A percentile compares a stretch with the other conserved stretches of the same genome.
Conservation (phyloP, 2,888 invertebrate species). For the Pollenia labialis region DNA sequence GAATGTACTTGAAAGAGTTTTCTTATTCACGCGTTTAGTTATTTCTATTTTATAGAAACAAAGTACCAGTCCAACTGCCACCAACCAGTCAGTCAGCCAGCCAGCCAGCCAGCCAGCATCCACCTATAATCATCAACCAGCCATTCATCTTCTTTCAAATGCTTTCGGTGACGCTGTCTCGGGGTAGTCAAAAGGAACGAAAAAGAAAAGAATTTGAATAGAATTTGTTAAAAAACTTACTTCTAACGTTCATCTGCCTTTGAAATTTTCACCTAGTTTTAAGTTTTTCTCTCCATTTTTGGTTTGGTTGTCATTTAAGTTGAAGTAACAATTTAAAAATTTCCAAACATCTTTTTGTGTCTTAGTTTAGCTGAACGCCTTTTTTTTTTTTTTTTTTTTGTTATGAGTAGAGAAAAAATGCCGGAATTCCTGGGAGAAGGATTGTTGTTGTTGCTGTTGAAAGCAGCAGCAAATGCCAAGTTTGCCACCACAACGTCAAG, state of each 20-base stretch:
- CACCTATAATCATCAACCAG: conserved; percentile 26
- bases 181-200: conserved; percentile 3
- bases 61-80: not conserved
- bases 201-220: not conserved
- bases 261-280: conserved; percentile 29
- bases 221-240: conserved; percentile 1
- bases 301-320: conserved; percentile 5
- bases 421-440: conserved; percentile 37
- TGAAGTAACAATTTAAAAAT: conserved; percentile 43
- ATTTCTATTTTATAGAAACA: not conserved
- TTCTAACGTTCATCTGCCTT: conserved; percentile 13
- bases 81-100: conserved; percentile 11
- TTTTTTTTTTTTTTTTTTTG: not conserved
- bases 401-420: not conserved
- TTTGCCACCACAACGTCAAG: conserved; percentile 14
- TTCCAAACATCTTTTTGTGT: conserved; percentile 2
- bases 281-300: not conserved
- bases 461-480: conserved; percentile 38
- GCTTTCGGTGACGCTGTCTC: conserved; percentile 53
- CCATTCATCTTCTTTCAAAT: conserved; percentile 56
- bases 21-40: conserved; percentile 13
- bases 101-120: not conserved
- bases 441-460: not conserved
- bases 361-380: not conserved
- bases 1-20: not conserved